A percentile compares a stretch with the other conserved stretches of the same genome.
These are phyloP conservation scores for Pterocles gutturalis DNA, from an alignment of 2,113 vertebrate genomes.

Conservation along the genomic window DNA sequence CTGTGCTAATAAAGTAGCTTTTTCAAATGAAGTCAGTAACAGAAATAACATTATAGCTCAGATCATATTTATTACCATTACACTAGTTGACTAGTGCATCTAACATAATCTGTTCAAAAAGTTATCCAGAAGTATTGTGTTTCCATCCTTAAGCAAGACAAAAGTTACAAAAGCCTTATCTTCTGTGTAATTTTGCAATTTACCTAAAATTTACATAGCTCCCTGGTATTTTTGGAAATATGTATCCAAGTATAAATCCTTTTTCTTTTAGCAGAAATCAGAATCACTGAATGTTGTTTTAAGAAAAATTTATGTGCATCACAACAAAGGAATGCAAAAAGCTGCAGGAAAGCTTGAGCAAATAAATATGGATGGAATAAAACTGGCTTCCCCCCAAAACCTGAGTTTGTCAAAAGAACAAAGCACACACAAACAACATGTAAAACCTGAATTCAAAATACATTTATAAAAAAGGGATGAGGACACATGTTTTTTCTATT, in stretches of 20 bases:
- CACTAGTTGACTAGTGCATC: background rate
- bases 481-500: conserved; percentile 58
- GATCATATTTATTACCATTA: conserved; percentile 2
- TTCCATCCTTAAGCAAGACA: background rate
- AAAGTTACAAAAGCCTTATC: background rate
- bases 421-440: conserved; percentile 34
- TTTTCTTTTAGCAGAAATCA: conserved; percentile 25
- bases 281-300: conserved; percentile 6
- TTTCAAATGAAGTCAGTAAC: conserved; percentile 26
- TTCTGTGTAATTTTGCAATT: background rate
- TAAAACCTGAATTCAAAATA: conserved; percentile 64
- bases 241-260: background rate
- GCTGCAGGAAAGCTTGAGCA: conserved; percentile 45
- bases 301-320: conserved; percentile 37
- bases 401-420: conserved; percentile 43
- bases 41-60: conserved; percentile 7
- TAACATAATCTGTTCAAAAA: conserved; percentile 2
- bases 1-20: conserved; percentile 53
- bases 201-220: conserved; percentile 13
- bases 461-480: conserved; percentile 53
- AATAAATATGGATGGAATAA: conserved; percentile 54
- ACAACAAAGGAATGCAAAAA: conserved; percentile 78
- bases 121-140: background rate
- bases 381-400: conserved; percentile 16
- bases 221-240: background rate